phyloP scores from a whole-genome alignment of 2,888 invertebrate species.

The Elysia crispata region DNA sequence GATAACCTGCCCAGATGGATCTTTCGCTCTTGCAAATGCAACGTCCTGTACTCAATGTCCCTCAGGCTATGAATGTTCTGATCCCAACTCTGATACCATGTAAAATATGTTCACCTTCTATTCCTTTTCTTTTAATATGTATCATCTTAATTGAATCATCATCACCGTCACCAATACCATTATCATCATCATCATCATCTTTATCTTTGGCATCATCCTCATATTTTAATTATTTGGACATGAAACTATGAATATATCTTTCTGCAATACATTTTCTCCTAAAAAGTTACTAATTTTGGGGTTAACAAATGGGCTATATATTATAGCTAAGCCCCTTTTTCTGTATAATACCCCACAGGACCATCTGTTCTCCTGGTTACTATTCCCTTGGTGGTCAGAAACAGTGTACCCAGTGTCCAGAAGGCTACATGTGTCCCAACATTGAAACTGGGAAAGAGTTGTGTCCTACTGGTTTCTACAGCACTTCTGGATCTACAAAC shows the following conservation, averaged over 20 bases:
- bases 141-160: too few species aligned
- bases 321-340: neutral
- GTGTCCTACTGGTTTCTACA: slow-evolving; percentile 69
- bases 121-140: too few species aligned
- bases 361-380: slow-evolving; percentile 66
- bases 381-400: slow-evolving; percentile 69
- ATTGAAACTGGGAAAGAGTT: slow-evolving; percentile 59
- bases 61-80: slow-evolving; percentile 70
- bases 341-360: slow-evolving; percentile 52
- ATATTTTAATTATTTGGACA: too few species aligned
- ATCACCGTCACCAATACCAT: too few species aligned
- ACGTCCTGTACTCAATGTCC: slow-evolving; percentile 70
- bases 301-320: too few species aligned
- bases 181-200: too few species aligned
- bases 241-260: too few species aligned
- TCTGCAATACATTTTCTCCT: too few species aligned
- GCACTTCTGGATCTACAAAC: slow-evolving; percentile 65
- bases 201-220: too few species aligned
- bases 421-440: slow-evolving; percentile 69
- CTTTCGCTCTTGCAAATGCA: slow-evolving; percentile 69
- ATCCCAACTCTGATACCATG: slow-evolving; percentile 59
- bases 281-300: too few species aligned
- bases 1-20: slow-evolving; percentile 66
- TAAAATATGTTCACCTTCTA: slow-evolving; percentile 48
- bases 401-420: slow-evolving; percentile 69